Conservation (phyloP, 2,113 vertebrate genomes). For the Alces alces region DNA sequence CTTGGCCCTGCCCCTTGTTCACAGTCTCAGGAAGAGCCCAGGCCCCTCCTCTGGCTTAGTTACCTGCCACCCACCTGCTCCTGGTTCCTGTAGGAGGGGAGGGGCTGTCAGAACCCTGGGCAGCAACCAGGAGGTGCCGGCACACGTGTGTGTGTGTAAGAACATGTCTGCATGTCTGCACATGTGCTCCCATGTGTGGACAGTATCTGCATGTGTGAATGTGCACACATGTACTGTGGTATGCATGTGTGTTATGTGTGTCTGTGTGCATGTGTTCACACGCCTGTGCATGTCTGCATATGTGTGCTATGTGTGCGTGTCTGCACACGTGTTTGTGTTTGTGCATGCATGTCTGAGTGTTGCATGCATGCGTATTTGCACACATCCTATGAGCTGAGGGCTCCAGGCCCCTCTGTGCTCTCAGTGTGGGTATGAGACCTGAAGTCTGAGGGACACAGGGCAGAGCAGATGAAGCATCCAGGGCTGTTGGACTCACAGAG, state of each 20-base stretch:
- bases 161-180: fast-evolving
- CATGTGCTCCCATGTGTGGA: not conserved
- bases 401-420: not conserved
- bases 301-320: not conserved
- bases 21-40: not conserved
- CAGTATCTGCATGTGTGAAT: not conserved
- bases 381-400: fast-evolving
- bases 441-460: not conserved
- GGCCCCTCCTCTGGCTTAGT: not conserved
- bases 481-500: fast-evolving
- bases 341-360: fast-evolving
- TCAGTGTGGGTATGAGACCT: not conserved
- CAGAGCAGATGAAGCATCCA: not conserved
- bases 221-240: not conserved
- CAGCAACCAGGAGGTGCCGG: fast-evolving
- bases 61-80: fast-evolving
- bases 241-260: not conserved
- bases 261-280: fast-evolving
- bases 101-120: not conserved
- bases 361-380: not conserved
- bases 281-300: fast-evolving
- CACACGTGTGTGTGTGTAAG: fast-evolving
- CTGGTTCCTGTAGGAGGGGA: fast-evolving
- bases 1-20: not conserved
- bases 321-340: fast-evolving